These are phyloP conservation scores for Philypnodon macrostomus DNA, from an alignment of 2,797 vertebrate species.

Conservation along the genomic window DNA sequence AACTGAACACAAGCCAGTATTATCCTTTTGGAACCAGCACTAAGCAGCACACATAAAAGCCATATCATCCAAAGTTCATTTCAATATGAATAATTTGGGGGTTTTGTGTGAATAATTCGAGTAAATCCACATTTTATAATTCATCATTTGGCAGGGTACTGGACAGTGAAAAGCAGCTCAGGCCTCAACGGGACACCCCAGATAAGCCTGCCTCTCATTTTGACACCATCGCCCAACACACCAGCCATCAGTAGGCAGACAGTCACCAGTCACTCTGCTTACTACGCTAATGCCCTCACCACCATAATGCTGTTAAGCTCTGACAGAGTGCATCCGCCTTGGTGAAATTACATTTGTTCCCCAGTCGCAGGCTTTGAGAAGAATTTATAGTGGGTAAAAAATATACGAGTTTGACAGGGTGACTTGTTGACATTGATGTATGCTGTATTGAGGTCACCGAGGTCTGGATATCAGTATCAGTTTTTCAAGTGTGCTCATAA, in stretches of 20 bases:
- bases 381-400: slow-evolving; percentile 21
- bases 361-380: slow-evolving; percentile 20
- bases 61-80: background rate
- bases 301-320: slow-evolving; percentile 32
- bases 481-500: too few relatives aligned
- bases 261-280: too few relatives aligned
- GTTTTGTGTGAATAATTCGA: background rate
- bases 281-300: slow-evolving; percentile 33
- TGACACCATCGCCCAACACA: slow-evolving; percentile 4
- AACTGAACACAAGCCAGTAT: background rate
- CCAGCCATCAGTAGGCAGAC: slow-evolving; percentile 19
- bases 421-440: too few relatives aligned
- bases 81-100: background rate
- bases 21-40: background rate
- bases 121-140: background rate
- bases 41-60: background rate
- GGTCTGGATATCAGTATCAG: too few relatives aligned
- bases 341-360: slow-evolving; percentile 21
- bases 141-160: slow-evolving; percentile 1
- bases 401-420: slow-evolving; percentile 3
- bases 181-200: background rate
- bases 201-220: slow-evolving; percentile 13
- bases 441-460: too few relatives aligned
- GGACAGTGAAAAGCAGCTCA: background rate
- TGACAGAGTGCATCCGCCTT: slow-evolving; percentile 12